Evolutionary conservation across 1,140 invertebrate genomes (phyloP), one percentile per base, ranked within the genome.

Genomic region (Rhagoletis zephyria): DNA sequence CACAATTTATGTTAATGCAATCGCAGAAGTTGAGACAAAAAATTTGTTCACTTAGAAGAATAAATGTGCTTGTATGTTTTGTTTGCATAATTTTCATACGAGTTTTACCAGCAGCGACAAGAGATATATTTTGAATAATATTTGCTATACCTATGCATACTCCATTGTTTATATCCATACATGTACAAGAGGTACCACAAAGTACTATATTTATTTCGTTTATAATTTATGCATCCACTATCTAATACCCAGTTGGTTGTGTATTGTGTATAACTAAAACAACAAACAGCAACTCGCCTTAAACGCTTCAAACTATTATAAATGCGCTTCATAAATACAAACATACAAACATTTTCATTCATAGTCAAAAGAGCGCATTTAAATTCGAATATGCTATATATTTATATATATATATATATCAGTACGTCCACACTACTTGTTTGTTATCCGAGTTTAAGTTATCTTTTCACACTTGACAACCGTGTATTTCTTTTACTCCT

Each of bases 161-260:
- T 30, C 30, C 30, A 30, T 30, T 30, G 30, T 63, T 63, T 14
- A 63, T 14, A 63, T 14, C 12, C 61, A 63, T 14, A 63, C n/a
- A 63, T 14, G 2, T 14, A 4, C n/a, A 7, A 14, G 61, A 63
- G 16, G 9, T 14, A n/a, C 9, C 61, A 63, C 61, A 63, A 7
- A 14, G 61, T 63, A 14, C 61, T 56, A 10, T 63, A 63, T 16
- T n/a, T 56, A 19, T 81, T 9, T 81, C 42, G 40, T 19, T 30
- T n/a, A n/a, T 77, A 14, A 48, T 19, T 81, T 81, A 48, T 16
- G 7, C 4, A 48, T 59, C 16, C 5, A 56, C 19, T 81, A 9
- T 77, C 16, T 77, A n/a, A 16, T 56, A 12, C n/a, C 51, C 74
- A 81, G 74, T 81, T 81, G 74, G n/a, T 81, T 81, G 51, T 81